Evolutionary conservation across 2,113 vertebrate species (phyloP).

Genomic region (Chionodraco myersi): DNA sequence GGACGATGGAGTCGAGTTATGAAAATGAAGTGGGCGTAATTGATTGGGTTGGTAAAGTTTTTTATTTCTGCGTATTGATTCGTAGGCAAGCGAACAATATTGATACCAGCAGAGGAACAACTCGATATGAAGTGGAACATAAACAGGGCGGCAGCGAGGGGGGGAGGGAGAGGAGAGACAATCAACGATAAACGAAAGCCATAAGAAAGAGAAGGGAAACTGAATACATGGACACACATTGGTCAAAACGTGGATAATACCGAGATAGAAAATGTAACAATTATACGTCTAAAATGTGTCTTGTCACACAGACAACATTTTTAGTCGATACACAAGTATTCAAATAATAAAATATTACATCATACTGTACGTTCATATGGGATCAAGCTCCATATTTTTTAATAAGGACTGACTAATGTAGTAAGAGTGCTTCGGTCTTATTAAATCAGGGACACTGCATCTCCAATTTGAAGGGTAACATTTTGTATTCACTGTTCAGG

Average conservation of each 20-base stretch:
- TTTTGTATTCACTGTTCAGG: too few species aligned
- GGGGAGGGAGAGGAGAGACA: not conserved
- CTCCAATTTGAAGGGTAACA: too few species aligned
- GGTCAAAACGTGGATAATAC: not conserved
- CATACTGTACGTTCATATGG: too few species aligned
- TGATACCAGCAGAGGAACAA: conserved; percentile 68
- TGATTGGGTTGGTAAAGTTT: conserved; percentile 84
- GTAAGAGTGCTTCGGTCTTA: too few species aligned
- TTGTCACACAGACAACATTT: too few species aligned
- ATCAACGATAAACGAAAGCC: not conserved
- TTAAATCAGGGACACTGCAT: too few species aligned
- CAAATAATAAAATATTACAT: too few species aligned
- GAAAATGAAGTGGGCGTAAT: conserved; percentile 89
- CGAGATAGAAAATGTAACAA: not conserved
- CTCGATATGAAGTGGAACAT: conserved; percentile 61
- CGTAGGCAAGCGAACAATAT: conserved; percentile 66
- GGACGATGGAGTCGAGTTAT: conserved; percentile 82
- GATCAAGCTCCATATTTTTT: too few species aligned
- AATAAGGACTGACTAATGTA: too few species aligned
- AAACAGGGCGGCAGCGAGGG: conserved; percentile 42
- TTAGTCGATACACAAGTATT: too few species aligned
- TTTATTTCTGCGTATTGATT: conserved; percentile 87
- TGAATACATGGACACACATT: not conserved
- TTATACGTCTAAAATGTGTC: not conserved
- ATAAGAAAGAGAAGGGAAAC: conserved; percentile 70